Percentiles rank a stretch among this genome's conserved stretches.
Conservation (phyloP, 2,888 invertebrate genomes). For the Folsomia manolachei region DNA sequence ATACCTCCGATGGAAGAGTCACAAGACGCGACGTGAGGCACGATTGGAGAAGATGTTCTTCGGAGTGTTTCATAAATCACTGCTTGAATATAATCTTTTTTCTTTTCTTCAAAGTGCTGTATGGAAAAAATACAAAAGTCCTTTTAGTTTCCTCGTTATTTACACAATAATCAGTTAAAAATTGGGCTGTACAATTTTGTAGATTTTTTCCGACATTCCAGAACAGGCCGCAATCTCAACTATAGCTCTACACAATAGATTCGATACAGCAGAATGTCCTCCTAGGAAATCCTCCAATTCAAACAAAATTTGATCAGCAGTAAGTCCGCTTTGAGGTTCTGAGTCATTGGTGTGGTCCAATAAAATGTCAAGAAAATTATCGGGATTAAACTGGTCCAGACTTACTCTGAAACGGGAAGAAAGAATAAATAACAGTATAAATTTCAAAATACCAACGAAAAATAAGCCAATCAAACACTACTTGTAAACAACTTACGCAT, state of each 20-base stretch:
- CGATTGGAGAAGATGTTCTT: constrained; percentile 80
- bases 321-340: constrained; percentile 48
- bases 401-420: constrained; percentile 22
- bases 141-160: too few species aligned
- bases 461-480: too few species aligned
- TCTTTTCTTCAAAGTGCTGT: constrained; percentile 37
- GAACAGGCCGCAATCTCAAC: constrained; percentile 67
- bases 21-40: constrained; percentile 81
- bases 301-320: constrained; percentile 51
- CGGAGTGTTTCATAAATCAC: constrained; percentile 76
- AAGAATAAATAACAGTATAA: background rate
- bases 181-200: constrained; percentile 61
- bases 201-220: constrained; percentile 63
- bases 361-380: constrained; percentile 77
- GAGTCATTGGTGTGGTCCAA: constrained; percentile 68
- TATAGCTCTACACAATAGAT: constrained; percentile 73
- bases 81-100: constrained; percentile 67
- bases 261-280: constrained; percentile 83
- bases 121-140: background rate
- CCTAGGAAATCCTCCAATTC: constrained; percentile 73
- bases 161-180: background rate
- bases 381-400: constrained; percentile 56
- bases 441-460: background rate
- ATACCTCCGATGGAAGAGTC: constrained; percentile 70
- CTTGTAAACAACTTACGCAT: constrained; percentile 52